phyloP scores from a whole-genome alignment of 1,140 invertebrate genomes.

The Carcinoscorpius rotundicauda region DNA sequence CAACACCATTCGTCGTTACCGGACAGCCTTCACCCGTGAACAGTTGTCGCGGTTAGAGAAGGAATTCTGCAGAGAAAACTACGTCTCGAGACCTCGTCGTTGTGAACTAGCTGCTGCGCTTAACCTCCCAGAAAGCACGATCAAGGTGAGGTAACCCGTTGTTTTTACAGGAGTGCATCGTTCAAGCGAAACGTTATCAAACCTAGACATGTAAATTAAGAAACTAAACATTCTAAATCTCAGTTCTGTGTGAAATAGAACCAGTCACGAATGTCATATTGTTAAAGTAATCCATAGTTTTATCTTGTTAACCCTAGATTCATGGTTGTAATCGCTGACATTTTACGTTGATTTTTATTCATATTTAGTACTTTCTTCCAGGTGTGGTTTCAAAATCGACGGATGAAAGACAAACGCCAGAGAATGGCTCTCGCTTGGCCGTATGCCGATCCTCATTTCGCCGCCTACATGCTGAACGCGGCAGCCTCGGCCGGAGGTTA shows the following conservation, averaged over 20 bases:
- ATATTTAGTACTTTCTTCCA: slow-evolving; percentile 34
- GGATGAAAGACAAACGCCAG: slow-evolving; percentile 97
- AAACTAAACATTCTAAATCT: not conserved
- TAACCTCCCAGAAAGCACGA: slow-evolving; percentile 90
- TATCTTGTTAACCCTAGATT: too few relatives aligned
- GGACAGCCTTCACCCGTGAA: slow-evolving; percentile 95
- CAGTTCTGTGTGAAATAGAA: too few relatives aligned
- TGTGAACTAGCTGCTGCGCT: slow-evolving; percentile 91
- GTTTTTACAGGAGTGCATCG: too few relatives aligned
- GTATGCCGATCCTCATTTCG: slow-evolving; percentile 80
- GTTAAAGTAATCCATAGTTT: too few relatives aligned
- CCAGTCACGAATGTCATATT: too few relatives aligned
- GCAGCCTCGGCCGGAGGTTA: slow-evolving; percentile 46
- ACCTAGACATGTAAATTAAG: not conserved
- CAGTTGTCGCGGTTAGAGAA: slow-evolving; percentile 89
- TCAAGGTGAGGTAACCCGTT: slow-evolving; percentile 59
- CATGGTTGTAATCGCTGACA: too few relatives aligned
- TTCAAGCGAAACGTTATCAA: not conserved
- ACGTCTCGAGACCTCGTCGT: slow-evolving; percentile 84
- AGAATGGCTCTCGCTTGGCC: slow-evolving; percentile 87
- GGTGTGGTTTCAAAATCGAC: slow-evolving; percentile 98
- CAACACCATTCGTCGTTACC: slow-evolving; percentile 62
- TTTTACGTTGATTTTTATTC: too few relatives aligned
- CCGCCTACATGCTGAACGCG: slow-evolving; percentile 78
- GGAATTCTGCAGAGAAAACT: slow-evolving; percentile 95